Evolutionary conservation across 2,888 invertebrate species (phyloP), one percentile per base, ranked within the genome.

Genomic region (Seladonia tumulorum): DNA sequence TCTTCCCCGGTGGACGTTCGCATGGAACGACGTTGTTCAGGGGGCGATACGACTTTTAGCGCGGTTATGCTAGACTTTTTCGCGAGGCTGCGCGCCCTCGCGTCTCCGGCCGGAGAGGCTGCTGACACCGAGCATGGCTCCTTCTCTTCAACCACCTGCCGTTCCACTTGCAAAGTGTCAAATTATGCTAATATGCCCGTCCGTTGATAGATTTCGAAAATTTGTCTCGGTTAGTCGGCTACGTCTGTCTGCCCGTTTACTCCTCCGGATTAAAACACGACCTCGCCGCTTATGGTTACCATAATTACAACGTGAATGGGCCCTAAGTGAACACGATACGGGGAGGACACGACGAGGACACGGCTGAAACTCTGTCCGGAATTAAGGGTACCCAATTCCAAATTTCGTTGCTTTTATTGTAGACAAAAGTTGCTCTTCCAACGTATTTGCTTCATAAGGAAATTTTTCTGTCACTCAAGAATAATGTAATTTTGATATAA

Each of bases 1-100:
- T 94, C 93, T 93, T 91, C 85, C 79, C 86, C 87, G 35, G 87
- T 87, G 88, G 90, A 90, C 89, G 89, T 90, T 88, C 81, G 68
- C 83, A 68, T 77, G 86, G 83, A 88, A 87, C 91, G 76, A 83
- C 85, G 88, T 87, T 85, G 86, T 91, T 90, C 85, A 75, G 87
- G 35, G 35, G 85, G 78, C 86, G 73, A 90, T 89, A 68, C 81
- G 70, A 89, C 90, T 91, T 90, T 92, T 91, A 89, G 82, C 90
- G 90, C 90, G 76, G 85, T 86, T 73, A 76, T 80, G 73, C 70
- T 53, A 45, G 53, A 70, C 83, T 83, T 82, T 85, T 90, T 90
- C 45, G 22, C 35, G 22, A 66, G 39, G 68, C 22, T 71, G 25
- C 72, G 16, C 25, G 25, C 12, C 8, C 66, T 63, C 60, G 25